phyloP scores from a whole-genome alignment of 2,113 vertebrate genomes.

The Boleophthalmus pectinirostris region DNA sequence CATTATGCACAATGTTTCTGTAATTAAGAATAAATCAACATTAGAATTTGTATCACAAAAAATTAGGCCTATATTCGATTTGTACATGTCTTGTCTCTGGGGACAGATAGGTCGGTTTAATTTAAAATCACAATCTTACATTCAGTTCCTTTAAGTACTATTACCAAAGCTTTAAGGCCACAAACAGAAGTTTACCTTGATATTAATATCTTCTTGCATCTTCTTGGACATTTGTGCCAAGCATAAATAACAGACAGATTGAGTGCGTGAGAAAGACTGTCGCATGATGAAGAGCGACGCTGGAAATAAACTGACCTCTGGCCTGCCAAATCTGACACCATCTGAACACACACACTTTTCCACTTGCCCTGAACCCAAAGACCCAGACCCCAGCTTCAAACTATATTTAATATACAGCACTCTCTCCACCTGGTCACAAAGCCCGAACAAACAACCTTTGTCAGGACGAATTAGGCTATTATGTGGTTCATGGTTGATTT shows the following conservation, averaged over 20 bases:
- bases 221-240: neutral
- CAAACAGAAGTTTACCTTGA: too few relatives aligned
- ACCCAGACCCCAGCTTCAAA: conserved; percentile 32
- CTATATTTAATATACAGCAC: conserved; percentile 35
- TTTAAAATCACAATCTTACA: too few relatives aligned
- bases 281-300: conserved; percentile 51
- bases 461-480: neutral
- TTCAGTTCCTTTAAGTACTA: too few relatives aligned
- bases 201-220: neutral
- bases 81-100: too few relatives aligned
- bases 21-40: too few relatives aligned
- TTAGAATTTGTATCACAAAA: too few relatives aligned
- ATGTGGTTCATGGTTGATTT: neutral
- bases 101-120: too few relatives aligned
- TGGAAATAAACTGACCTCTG: conserved; percentile 69
- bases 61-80: too few relatives aligned
- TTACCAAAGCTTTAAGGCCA: too few relatives aligned
- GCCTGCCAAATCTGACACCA: conserved; percentile 64
- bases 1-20: too few relatives aligned
- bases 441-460: neutral
- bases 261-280: conserved; percentile 19
- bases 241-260: neutral
- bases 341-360: conserved; percentile 49
- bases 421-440: neutral
- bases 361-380: conserved; percentile 56